These are phyloP conservation scores for Plectrocnemia conspersa DNA, from an alignment of 1,140 invertebrate genomes.

Conservation along the genomic window DNA sequence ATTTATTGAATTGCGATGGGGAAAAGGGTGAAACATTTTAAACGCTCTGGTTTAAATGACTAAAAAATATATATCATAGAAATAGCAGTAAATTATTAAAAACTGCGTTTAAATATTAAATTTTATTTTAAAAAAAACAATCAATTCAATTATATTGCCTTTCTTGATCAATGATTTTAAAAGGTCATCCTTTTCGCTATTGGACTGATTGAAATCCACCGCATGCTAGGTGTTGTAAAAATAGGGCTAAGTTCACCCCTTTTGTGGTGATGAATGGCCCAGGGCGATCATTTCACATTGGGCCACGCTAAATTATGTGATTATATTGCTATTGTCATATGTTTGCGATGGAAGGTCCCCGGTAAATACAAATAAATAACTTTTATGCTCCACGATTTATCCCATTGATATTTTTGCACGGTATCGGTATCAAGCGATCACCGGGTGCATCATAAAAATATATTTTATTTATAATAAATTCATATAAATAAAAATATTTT, in stretches of 20 bases:
- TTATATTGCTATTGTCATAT: conserved; percentile 33
- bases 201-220: background rate
- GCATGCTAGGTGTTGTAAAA: background rate
- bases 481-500: conserved; percentile 5
- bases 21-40: conserved; percentile 26
- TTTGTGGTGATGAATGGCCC: conserved; percentile 18
- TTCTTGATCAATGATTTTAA: no score
- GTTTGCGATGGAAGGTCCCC: conserved; percentile 29
- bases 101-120: no score
- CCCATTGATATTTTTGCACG: conserved; percentile 3
- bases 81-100: no score
- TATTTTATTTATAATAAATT: background rate
- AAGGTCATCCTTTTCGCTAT: background rate
- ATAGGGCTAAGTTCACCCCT: conserved; percentile 10
- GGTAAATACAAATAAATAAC: conserved; percentile 37
- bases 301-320: conserved; percentile 36
- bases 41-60: no score
- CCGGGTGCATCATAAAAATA: no score
- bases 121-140: no score
- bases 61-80: no score
- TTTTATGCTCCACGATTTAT: conserved; percentile 24
- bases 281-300: conserved; percentile 29
- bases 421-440: background rate
- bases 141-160: no score
- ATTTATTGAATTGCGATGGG: conserved; percentile 33